Percentiles rank a stretch among this genome's conserved stretches.
Conservation (phyloP, 2,113 vertebrate species). For the Pyrgilauda ruficollis region DNA sequence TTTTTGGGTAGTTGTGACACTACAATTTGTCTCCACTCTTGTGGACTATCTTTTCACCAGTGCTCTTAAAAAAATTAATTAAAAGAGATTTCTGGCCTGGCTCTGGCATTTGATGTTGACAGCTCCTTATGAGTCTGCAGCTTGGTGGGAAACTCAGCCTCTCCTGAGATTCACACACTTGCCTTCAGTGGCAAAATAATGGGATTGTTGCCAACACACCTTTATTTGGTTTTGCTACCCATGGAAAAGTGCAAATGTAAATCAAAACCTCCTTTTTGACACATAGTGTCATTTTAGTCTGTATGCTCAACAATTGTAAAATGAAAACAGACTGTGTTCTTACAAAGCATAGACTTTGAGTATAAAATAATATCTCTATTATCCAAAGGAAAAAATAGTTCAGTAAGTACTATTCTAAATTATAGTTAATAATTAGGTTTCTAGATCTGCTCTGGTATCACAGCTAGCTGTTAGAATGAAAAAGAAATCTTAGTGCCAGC, state of each 20-base stretch:
- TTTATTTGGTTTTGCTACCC: neutral
- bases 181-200: neutral
- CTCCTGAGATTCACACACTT: neutral
- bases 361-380: neutral
- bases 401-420: neutral
- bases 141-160: neutral
- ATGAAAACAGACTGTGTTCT: neutral
- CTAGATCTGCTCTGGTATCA: neutral
- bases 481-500: neutral
- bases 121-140: neutral
- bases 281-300: neutral
- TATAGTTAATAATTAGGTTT: neutral
- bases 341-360: neutral
- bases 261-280: neutral
- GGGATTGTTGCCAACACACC: neutral
- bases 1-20: constrained; percentile 22
- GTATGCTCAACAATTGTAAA: neutral
- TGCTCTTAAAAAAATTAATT: neutral
- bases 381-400: neutral
- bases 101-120: constrained; percentile 2
- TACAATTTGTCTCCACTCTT: neutral
- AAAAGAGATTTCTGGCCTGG: constrained; percentile 18
- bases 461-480: neutral
- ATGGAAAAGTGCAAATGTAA: neutral
- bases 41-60: neutral